Evolutionary conservation across 2,113 vertebrate genomes (phyloP).

Genomic region (Pholis gunnellus): DNA sequence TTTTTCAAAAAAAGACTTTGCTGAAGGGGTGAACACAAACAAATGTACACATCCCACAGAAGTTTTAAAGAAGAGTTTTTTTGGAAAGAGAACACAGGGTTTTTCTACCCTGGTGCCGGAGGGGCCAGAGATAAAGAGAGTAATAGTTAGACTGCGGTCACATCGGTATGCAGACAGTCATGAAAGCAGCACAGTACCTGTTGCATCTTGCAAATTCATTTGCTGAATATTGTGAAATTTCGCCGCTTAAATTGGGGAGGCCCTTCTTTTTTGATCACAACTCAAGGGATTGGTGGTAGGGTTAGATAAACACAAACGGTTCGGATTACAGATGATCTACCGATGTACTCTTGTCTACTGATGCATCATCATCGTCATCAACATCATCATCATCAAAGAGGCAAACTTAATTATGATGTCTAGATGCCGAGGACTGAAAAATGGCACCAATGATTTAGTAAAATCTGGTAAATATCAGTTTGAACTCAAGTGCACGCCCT

Average conservation of each 20-base stretch:
- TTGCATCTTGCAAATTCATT: conserved; percentile 88
- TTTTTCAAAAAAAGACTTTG: conserved; percentile 56
- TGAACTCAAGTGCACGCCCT: background rate
- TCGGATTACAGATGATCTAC: conserved; percentile 9
- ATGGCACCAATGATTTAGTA: background rate
- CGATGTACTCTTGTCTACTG: background rate
- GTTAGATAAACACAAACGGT: conserved; percentile 41
- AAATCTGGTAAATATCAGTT: conserved; percentile 26
- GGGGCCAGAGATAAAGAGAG: conserved; percentile 82
- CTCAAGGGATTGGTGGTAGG: conserved; percentile 8
- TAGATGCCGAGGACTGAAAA: conserved; percentile 1
- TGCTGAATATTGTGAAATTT: conserved; percentile 84
- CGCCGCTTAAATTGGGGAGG: conserved; percentile 72
- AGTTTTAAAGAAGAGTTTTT: conserved; percentile 70
- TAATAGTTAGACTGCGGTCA: conserved; percentile 89
- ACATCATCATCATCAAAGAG: conserved; percentile 10
- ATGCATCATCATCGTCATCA: background rate
- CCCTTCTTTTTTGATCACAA: conserved; percentile 39
- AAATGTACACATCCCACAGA: conserved; percentile 78
- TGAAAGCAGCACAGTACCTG: conserved; percentile 83
- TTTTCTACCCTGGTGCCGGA: conserved; percentile 82
- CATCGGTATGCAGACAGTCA: conserved; percentile 86
- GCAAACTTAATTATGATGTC: background rate
- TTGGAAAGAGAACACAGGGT: conserved; percentile 81
- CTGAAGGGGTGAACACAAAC: conserved; percentile 84